phyloP scores from a whole-genome alignment of 2,797 vertebrate genomes.

The Phylloscopus collybita region DNA sequence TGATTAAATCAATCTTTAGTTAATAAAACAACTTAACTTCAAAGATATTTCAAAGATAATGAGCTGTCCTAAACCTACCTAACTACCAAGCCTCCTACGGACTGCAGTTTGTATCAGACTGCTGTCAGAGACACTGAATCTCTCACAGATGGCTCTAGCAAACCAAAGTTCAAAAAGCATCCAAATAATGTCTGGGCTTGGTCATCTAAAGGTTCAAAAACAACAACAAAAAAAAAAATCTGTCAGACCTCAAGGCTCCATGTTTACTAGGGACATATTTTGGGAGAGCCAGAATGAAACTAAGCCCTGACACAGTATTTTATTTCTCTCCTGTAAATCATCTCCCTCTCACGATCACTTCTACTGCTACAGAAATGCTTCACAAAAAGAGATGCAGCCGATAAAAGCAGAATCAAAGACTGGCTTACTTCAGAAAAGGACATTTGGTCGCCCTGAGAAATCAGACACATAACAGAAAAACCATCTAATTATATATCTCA shows the following conservation, averaged over 20 bases:
- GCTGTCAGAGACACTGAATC: background rate
- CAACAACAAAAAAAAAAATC: background rate
- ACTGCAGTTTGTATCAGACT: background rate
- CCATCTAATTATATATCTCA: background rate
- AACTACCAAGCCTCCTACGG: background rate
- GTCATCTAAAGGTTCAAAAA: background rate
- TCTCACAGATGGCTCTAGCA: background rate
- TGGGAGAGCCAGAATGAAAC: background rate
- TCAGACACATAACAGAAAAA: background rate
- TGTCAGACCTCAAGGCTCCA: background rate
- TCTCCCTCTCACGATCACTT: background rate
- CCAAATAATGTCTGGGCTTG: background rate
- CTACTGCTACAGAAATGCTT: background rate
- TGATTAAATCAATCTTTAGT: background rate
- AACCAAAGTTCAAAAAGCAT: background rate
- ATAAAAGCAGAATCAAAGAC: background rate
- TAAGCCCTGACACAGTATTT: background rate
- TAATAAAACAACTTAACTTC: background rate
- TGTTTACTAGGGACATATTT: background rate
- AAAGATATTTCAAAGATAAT: background rate
- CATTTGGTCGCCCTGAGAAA: background rate
- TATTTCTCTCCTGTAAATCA: background rate
- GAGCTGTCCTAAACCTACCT: background rate
- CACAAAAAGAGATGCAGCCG: background rate
- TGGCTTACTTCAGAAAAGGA: background rate